phyloP scores from a whole-genome alignment of 2,888 invertebrate genomes.

The Crematogaster levior region DNA sequence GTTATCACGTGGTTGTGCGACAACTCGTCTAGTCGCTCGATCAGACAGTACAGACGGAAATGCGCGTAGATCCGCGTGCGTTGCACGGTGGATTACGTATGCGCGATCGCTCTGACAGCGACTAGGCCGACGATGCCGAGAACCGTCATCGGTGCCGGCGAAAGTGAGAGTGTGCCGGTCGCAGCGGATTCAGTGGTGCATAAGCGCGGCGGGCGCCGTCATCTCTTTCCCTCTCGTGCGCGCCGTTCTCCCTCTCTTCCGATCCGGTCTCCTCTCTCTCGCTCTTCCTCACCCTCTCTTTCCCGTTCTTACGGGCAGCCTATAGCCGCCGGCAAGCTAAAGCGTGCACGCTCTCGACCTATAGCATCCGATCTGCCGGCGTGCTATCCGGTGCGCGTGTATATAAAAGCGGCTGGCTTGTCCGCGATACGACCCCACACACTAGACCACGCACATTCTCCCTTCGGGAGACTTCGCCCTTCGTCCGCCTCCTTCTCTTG shows the following conservation, averaged over 20 bases:
- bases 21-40: background rate
- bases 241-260: conserved; percentile 56
- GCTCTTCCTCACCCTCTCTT: conserved; percentile 50
- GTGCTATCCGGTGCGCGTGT: conserved; percentile 70
- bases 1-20: conserved; percentile 24
- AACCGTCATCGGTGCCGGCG: conserved; percentile 83
- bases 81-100: conserved; percentile 12
- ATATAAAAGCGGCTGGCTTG: conserved; percentile 60
- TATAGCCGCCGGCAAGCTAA: conserved; percentile 70
- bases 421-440: conserved; percentile 70
- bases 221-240: conserved; percentile 58
- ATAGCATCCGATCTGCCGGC: conserved; percentile 75
- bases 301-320: conserved; percentile 62
- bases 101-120: conserved; percentile 65
- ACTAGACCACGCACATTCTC: conserved; percentile 62
- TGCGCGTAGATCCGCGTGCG: conserved; percentile 15
- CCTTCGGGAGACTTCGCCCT: conserved; percentile 57
- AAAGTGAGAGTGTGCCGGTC: conserved; percentile 83
- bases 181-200: conserved; percentile 80
- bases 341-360: conserved; percentile 72
- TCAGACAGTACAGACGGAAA: background rate
- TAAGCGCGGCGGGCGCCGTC: conserved; percentile 71
- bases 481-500: conserved; percentile 48
- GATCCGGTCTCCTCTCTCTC: conserved; percentile 55
- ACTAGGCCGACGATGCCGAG: conserved; percentile 76